Conservation (phyloP, 2,888 invertebrate genomes). For the Drosophila subquinaria region DNA sequence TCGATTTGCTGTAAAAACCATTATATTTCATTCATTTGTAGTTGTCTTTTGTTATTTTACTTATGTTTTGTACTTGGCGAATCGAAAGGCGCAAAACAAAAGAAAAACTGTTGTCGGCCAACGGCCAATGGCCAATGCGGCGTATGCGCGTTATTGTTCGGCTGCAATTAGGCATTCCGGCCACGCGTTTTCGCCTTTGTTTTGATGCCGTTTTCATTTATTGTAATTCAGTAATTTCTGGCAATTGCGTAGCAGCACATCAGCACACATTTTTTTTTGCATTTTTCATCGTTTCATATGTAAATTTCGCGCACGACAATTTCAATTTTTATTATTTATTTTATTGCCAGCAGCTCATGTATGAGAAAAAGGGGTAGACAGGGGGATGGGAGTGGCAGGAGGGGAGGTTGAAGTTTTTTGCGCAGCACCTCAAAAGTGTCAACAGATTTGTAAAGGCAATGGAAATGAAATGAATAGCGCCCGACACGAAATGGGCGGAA, state of each 20-base stretch:
- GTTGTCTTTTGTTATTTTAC: not conserved
- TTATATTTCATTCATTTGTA: not conserved
- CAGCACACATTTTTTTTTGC: conserved; percentile 38
- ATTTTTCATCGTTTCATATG: conserved; percentile 57
- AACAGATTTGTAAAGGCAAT: conserved; percentile 63
- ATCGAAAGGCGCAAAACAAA: conserved; percentile 21
- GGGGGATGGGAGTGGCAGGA: not conserved
- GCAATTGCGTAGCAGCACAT: conserved; percentile 32
- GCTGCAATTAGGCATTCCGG: conserved; percentile 46
- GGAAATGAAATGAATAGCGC: conserved; percentile 33
- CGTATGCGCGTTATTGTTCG: conserved; percentile 58
- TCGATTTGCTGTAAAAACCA: not conserved
- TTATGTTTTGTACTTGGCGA: conserved; percentile 5
- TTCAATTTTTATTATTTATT: conserved; percentile 37
- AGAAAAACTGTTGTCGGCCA: conserved; percentile 23
- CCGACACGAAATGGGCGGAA: conserved; percentile 25
- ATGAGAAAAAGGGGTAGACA: not conserved
- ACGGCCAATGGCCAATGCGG: conserved; percentile 22
- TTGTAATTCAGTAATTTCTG: conserved; percentile 48
- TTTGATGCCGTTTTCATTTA: conserved; percentile 42
- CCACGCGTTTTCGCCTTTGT: conserved; percentile 53
- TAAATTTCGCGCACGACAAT: conserved; percentile 57
- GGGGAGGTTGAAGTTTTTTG: conserved; percentile 48
- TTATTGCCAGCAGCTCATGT: conserved; percentile 32
- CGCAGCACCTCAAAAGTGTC: conserved; percentile 68